Evolutionary conservation across 2,113 vertebrate species (phyloP).

Genomic region (Kryptolebias marmoratus): DNA sequence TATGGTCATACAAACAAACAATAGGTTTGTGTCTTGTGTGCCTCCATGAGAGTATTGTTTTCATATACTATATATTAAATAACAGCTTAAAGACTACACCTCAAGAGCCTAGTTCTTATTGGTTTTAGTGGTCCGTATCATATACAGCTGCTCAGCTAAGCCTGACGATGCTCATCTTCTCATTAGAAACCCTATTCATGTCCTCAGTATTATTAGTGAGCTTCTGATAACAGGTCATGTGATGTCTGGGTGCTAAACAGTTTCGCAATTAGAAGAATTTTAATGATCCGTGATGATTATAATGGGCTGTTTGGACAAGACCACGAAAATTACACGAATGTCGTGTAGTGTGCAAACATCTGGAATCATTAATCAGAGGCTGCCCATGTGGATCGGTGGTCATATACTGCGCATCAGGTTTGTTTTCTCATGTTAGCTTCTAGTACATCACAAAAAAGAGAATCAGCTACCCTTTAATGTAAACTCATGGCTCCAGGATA

Average conservation of each 20-base stretch:
- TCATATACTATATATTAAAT: not conserved
- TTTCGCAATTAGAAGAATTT: constrained; percentile 3
- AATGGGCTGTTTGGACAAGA: constrained; percentile 15
- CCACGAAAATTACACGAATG: not conserved
- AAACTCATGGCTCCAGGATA: not conserved
- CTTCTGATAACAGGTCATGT: not conserved
- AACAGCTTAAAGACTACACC: not conserved
- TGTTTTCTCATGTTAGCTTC: not conserved
- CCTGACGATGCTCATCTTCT: not conserved
- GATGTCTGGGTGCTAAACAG: constrained; percentile 2
- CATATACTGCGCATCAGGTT: not conserved
- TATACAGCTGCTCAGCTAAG: not conserved
- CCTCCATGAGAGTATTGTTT: not conserved
- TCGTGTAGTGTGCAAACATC: not conserved
- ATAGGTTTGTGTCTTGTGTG: not conserved
- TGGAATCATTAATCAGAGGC: constrained; percentile 3
- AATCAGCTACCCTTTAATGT: not conserved
- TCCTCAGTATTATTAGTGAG: not conserved
- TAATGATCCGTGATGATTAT: constrained; percentile 9
- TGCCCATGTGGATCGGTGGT: not conserved
- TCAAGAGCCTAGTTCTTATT: not conserved
- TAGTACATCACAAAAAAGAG: not conserved
- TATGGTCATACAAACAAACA: not conserved
- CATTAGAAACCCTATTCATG: not conserved
- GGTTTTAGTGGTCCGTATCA: not conserved